Evolutionary conservation across 2,797 vertebrate species (phyloP).

Genomic region (Falco cherrug): DNA sequence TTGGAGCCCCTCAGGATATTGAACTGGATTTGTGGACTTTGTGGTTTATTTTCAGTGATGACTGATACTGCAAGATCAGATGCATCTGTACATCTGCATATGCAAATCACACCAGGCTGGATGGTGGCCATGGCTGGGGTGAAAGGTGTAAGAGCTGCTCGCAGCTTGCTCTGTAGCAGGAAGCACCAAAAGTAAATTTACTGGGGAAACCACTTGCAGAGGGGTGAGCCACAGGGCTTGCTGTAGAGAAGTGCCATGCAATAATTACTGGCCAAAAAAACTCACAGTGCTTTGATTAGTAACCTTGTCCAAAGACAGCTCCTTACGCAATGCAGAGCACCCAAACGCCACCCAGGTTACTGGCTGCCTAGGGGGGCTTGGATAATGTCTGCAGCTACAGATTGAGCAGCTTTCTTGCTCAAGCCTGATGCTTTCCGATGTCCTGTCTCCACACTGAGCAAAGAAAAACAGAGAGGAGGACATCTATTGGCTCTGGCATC

Average conservation of each 20-base stretch:
- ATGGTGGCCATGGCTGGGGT: neutral
- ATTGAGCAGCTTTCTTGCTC: neutral
- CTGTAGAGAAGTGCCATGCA: neutral
- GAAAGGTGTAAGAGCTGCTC: neutral
- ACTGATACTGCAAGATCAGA: neutral
- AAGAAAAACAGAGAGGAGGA: neutral
- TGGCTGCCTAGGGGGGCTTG: neutral
- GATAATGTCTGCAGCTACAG: neutral
- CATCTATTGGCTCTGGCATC: neutral
- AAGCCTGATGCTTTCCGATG: neutral
- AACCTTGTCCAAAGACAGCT: neutral
- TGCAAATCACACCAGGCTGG: neutral
- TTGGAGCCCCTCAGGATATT: fast-evolving
- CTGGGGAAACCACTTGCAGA: neutral
- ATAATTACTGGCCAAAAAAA: neutral
- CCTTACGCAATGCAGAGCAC: neutral
- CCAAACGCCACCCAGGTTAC: neutral
- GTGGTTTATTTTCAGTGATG: neutral
- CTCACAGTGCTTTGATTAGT: neutral
- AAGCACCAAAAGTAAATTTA: neutral
- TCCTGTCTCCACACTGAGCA: neutral
- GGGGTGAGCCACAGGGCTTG: neutral
- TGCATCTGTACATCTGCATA: neutral
- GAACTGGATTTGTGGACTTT: neutral
- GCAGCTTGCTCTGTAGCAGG: neutral